phyloP scores from a whole-genome alignment of 1,140 invertebrate genomes.

The Brachionus paranguensis region DNA sequence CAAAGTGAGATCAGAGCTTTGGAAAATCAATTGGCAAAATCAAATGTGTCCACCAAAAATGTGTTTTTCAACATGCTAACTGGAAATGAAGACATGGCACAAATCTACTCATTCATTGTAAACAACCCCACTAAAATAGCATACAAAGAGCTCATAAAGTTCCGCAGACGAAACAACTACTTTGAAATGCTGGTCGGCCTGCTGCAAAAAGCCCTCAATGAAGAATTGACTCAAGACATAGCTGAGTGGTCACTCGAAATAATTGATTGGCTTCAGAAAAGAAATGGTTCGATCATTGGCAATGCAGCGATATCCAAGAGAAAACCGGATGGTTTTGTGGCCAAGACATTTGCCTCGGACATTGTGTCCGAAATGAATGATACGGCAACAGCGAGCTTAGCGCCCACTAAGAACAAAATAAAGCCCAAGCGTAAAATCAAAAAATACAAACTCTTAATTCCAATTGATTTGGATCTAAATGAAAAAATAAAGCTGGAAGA shows the following conservation, averaged over 20 bases:
- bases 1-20: constrained; percentile 53
- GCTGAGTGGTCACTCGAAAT: constrained; percentile 52
- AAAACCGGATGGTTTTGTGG: background rate
- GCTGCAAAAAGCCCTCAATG: constrained; percentile 51
- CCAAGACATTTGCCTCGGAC: background rate
- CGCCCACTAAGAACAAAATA: background rate
- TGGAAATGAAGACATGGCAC: constrained; percentile 18
- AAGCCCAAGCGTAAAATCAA: constrained; percentile 17
- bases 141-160: constrained; percentile 44
- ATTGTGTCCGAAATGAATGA: background rate
- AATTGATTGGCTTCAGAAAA: constrained; percentile 49
- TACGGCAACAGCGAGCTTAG: background rate
- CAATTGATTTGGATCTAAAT: constrained; percentile 17
- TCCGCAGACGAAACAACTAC: constrained; percentile 48
- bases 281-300: constrained; percentile 29
- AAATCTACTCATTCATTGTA: constrained; percentile 7
- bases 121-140: constrained; percentile 16
- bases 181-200: constrained; percentile 53
- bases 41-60: constrained; percentile 43
- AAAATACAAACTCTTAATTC: constrained; percentile 30
- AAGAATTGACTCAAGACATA: constrained; percentile 49
- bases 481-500: constrained; percentile 36
- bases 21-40: constrained; percentile 51
- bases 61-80: constrained; percentile 18
- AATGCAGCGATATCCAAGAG: background rate